Percentiles rank a stretch among this genome's conserved stretches.
These are phyloP conservation scores for Clistopyga incitator DNA, from an alignment of 2,888 invertebrate species.

Conservation along the genomic window DNA sequence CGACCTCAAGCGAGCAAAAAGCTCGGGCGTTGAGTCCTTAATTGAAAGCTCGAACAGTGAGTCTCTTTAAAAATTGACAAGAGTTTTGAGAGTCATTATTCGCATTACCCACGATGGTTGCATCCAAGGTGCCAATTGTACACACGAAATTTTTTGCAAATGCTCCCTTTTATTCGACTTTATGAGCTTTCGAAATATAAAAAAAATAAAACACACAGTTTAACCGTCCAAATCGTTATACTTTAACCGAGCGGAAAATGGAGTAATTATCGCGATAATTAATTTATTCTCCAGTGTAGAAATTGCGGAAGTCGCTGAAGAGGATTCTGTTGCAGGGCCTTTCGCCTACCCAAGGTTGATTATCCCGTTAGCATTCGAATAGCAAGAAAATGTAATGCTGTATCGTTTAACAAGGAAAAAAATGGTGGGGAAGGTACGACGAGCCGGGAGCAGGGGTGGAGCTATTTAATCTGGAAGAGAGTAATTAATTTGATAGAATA, in stretches of 20 bases:
- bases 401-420: constrained; percentile 38
- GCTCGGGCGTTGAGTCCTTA: background rate
- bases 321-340: background rate
- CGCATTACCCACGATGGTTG: background rate
- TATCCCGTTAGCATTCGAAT: background rate
- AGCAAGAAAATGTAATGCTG: constrained; percentile 38
- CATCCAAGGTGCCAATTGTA: background rate
- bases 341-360: background rate
- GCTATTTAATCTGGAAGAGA: constrained; percentile 62
- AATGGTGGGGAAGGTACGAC: constrained; percentile 1
- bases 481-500: constrained; percentile 68
- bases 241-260: background rate
- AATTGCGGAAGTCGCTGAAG: background rate
- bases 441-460: constrained; percentile 21
- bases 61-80: background rate
- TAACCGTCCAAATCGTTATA: background rate
- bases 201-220: no score
- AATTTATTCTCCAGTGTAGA: constrained; percentile 4
- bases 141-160: background rate
- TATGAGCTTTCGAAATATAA: background rate
- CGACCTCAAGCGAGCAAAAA: background rate
- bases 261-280: background rate
- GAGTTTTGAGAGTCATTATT: background rate
- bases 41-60: constrained; percentile 3
- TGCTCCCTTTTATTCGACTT: background rate